A percentile compares a stretch with the other conserved stretches of the same genome.
phyloP scores from a whole-genome alignment of 1,140 invertebrate genomes.

The Hycleus phaleratus region DNA sequence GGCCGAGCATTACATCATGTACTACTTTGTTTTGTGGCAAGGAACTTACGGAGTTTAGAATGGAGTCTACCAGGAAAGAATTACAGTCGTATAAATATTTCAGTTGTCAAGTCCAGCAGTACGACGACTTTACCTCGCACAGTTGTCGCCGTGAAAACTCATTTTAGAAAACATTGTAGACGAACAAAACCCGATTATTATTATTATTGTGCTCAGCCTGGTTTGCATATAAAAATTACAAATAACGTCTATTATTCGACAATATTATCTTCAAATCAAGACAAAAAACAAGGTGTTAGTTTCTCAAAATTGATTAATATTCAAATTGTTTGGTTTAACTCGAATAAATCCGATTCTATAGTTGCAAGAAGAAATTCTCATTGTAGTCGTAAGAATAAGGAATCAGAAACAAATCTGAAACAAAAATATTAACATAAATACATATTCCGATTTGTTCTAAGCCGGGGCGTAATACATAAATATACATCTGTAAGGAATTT shows the following conservation, averaged over 20 bases:
- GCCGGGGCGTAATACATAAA: conserved; percentile 12
- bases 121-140: conserved; percentile 14
- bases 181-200: not conserved
- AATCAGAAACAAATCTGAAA: conserved; percentile 15
- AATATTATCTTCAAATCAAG: no score
- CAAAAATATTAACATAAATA: conserved; percentile 16
- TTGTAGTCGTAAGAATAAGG: conserved; percentile 10
- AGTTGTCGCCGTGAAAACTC: not conserved
- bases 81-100: conserved; percentile 27
- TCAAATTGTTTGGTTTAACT: no score
- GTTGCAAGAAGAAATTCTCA: not conserved
- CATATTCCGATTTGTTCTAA: conserved; percentile 16
- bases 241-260: no score
- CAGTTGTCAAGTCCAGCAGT: conserved; percentile 23
- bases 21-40: conserved; percentile 28
- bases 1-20: conserved; percentile 22
- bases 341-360: not conserved
- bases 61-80: conserved; percentile 26
- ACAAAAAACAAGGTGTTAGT: no score
- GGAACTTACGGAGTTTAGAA: conserved; percentile 21
- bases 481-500: conserved; percentile 18
- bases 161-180: not conserved
- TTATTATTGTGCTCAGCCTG: no score
- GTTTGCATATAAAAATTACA: not conserved
- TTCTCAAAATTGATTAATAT: no score